A percentile compares a stretch with the other conserved stretches of the same genome.
These are phyloP conservation scores for Ahaetulla prasina DNA, from an alignment of 2,113 vertebrate species.

Conservation along the genomic window DNA sequence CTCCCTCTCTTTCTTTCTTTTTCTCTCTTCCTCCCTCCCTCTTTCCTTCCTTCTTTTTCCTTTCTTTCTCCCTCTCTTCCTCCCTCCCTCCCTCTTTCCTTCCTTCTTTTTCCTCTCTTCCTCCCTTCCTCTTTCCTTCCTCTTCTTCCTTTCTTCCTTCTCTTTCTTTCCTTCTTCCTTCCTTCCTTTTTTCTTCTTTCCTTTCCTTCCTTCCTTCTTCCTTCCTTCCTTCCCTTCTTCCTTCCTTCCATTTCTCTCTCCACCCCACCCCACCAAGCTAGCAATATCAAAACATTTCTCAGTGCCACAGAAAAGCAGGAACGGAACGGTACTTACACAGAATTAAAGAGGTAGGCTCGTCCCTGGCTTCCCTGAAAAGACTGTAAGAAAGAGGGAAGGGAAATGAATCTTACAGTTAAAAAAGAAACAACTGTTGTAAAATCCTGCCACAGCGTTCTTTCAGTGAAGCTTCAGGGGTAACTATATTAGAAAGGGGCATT, in stretches of 20 bases:
- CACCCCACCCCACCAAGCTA: background rate
- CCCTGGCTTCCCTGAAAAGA: slow-evolving; percentile 99
- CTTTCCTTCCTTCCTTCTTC: too few relatives aligned
- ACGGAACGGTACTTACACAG: slow-evolving; percentile 84
- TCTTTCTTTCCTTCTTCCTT: too few relatives aligned
- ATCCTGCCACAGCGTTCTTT: background rate
- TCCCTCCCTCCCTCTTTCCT: too few relatives aligned
- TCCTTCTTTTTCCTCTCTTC: too few relatives aligned
- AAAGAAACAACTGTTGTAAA: background rate
- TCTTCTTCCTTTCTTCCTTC: too few relatives aligned
- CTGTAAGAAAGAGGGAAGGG: slow-evolving; percentile 61
- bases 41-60: too few relatives aligned
- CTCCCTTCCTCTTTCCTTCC: too few relatives aligned
- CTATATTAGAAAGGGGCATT: background rate
- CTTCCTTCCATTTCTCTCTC: background rate
- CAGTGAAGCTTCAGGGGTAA: background rate
- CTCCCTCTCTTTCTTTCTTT: too few relatives aligned
- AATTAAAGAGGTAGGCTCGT: slow-evolving; percentile 98
- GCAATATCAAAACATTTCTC: background rate
- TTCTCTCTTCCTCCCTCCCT: too few relatives aligned
- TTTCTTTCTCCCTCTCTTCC: too few relatives aligned
- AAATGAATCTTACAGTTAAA: background rate
- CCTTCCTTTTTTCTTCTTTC: too few relatives aligned
- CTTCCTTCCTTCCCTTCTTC: too few relatives aligned
- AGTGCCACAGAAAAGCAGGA: background rate